Evolutionary conservation across 2,113 vertebrate genomes (phyloP).

Genomic region (Crotalus tigris): DNA sequence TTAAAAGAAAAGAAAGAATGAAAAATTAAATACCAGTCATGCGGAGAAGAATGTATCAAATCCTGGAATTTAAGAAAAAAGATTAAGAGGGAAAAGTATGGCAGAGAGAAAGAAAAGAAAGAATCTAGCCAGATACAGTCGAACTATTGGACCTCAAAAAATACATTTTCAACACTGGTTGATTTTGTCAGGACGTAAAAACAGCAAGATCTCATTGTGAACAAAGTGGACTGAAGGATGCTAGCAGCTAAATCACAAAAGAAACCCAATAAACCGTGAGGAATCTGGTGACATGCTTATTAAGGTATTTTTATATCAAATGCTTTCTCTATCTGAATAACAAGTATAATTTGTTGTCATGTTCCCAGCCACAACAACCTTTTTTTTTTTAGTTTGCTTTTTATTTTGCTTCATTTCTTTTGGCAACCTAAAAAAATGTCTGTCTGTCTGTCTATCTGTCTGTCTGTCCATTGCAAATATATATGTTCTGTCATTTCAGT

Average conservation of each 20-base stretch:
- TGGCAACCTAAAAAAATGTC: neutral
- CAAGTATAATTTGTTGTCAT: too few relatives aligned
- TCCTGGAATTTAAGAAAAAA: neutral
- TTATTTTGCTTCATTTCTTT: neutral
- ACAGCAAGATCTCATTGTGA: neutral
- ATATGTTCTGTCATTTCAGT: neutral
- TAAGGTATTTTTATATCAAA: neutral
- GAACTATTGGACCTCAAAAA: neutral
- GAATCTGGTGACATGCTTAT: neutral
- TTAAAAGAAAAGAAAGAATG: neutral
- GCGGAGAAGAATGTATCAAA: neutral
- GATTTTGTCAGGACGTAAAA: neutral
- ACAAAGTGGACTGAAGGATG: neutral
- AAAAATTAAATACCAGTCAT: neutral
- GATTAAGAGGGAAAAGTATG: neutral
- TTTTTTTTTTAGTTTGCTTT: neutral
- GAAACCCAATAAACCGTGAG: neutral
- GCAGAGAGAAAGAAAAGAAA: neutral
- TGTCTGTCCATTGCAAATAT: neutral
- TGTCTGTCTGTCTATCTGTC: too few relatives aligned
- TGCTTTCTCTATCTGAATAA: too few relatives aligned
- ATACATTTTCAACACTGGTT: neutral
- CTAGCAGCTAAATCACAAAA: neutral
- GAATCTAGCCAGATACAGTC: neutral
- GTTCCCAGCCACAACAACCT: neutral